phyloP scores from a whole-genome alignment of 1,140 invertebrate genomes.

The Euschistus heros region DNA sequence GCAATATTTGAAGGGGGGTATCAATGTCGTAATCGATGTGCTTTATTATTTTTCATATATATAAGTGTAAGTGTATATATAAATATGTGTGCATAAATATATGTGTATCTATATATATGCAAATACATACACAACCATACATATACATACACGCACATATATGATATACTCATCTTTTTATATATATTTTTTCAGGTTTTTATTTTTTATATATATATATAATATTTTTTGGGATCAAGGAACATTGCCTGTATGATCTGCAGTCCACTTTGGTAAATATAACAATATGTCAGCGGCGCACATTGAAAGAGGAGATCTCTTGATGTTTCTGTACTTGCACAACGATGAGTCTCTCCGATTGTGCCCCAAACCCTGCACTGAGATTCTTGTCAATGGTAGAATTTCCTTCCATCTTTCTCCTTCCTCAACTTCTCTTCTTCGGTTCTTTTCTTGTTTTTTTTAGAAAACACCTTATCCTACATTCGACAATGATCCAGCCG shows the following conservation, averaged over 20 bases:
- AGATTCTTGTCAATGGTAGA: slow-evolving; percentile 15
- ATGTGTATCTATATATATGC: too few relatives aligned
- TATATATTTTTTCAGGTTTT: too few relatives aligned
- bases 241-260: slow-evolving; percentile 9
- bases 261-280: slow-evolving; percentile 18
- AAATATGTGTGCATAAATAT: too few relatives aligned
- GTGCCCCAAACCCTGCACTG: slow-evolving; percentile 11
- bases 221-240: background rate
- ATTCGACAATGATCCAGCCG: slow-evolving; percentile 10
- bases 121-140: too few relatives aligned
- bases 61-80: too few relatives aligned
- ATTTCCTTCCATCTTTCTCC: background rate
- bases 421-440: background rate
- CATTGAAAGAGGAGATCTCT: slow-evolving; percentile 16
- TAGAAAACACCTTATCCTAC: background rate
- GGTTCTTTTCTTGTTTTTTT: background rate
- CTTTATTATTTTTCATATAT: too few relatives aligned
- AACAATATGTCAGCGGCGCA: slow-evolving; percentile 12
- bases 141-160: too few relatives aligned
- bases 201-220: too few relatives aligned
- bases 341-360: background rate
- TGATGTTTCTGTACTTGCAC: slow-evolving; percentile 1
- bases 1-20: too few relatives aligned
- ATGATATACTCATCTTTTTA: too few relatives aligned
- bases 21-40: too few relatives aligned